Evolutionary conservation across 2,797 vertebrate species (phyloP).

Genomic region (Thripadectes ignobilis): DNA sequence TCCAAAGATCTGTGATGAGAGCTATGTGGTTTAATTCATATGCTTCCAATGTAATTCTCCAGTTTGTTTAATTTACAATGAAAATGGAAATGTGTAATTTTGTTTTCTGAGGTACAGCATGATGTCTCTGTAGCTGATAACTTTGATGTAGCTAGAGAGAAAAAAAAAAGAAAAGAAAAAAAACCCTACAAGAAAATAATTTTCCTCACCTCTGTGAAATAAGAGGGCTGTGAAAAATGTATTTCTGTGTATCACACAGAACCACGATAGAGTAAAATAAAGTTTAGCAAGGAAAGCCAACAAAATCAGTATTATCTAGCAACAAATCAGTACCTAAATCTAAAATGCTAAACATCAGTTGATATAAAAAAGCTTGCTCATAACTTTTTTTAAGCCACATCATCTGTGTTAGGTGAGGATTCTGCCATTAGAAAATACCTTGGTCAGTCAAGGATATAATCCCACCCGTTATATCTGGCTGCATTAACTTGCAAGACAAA

Average conservation of each 20-base stretch:
- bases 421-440: neutral
- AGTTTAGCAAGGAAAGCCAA: neutral
- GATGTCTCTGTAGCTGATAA: neutral
- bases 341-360: neutral
- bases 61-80: neutral
- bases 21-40: neutral
- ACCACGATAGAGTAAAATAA: neutral
- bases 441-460: neutral
- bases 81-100: constrained; percentile 12
- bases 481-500: constrained; percentile 1
- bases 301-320: neutral
- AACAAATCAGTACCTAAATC: neutral
- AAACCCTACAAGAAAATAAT: neutral
- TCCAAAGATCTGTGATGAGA: neutral
- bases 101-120: neutral
- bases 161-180: neutral
- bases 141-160: neutral
- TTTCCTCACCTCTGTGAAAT: neutral
- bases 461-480: neutral
- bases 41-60: neutral
- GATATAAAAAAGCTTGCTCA: neutral
- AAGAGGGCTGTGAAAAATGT: neutral
- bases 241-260: neutral
- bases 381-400: neutral
- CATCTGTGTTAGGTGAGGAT: neutral